These are phyloP conservation scores for Griposia aprilina DNA, from an alignment of 2,888 invertebrate genomes.

Conservation along the genomic window DNA sequence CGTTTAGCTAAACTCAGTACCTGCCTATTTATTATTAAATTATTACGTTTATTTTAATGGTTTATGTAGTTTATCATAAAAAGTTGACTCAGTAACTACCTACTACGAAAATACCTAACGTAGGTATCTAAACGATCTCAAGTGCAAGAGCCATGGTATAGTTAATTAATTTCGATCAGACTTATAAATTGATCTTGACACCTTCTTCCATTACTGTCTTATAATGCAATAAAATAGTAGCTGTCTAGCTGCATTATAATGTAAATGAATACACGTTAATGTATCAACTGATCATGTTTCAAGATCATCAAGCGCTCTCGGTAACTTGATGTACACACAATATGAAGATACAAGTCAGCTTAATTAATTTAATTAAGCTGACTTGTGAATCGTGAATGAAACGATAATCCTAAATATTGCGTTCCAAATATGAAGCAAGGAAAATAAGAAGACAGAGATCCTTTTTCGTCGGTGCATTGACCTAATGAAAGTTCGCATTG, in stretches of 20 bases:
- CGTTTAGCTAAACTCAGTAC: not conserved
- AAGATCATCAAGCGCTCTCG: constrained; percentile 59
- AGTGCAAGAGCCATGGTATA: not conserved
- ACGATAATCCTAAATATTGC: constrained; percentile 14
- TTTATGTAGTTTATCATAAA: not conserved
- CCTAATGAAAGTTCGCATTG: constrained; percentile 65
- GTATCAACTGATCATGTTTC: constrained; percentile 62
- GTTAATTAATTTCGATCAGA: constrained; percentile 14
- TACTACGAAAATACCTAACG: not conserved
- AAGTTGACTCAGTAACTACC: not conserved
- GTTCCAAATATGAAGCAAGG: constrained; percentile 30
- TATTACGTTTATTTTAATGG: not conserved
- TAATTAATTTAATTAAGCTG: constrained; percentile 12
- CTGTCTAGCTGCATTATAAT: constrained; percentile 3
- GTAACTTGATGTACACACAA: constrained; percentile 20
- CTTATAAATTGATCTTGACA: constrained; percentile 11
- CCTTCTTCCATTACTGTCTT: constrained; percentile 1
- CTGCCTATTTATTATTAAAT: not conserved
- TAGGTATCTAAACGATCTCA: not conserved
- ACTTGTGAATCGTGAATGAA: not conserved
- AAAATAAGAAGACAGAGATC: constrained; percentile 45
- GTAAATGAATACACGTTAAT: constrained; percentile 38
- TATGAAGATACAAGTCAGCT: constrained; percentile 12
- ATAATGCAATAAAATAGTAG: constrained; percentile 1
- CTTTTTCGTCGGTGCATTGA: constrained; percentile 64